Conservation (phyloP, 2,888 invertebrate genomes). For the Torymus texanus region DNA sequence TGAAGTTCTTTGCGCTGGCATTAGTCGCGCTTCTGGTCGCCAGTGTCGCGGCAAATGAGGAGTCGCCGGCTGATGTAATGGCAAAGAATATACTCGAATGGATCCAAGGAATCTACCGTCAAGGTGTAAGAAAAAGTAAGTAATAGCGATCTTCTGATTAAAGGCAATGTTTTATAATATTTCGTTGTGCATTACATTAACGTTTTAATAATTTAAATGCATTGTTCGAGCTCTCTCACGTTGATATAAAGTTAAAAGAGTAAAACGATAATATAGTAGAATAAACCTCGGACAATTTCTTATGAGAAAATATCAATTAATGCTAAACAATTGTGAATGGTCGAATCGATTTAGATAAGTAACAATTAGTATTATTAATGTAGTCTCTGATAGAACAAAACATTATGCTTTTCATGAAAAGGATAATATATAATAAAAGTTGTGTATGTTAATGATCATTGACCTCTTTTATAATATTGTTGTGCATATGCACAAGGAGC, state of each 20-base stretch:
- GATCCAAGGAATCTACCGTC: conserved; percentile 83
- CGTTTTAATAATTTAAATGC: too few species aligned
- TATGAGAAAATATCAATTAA: too few species aligned
- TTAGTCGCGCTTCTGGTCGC: conserved; percentile 41
- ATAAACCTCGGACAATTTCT: too few species aligned
- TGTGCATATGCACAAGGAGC: too few species aligned
- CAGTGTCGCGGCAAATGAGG: conserved; percentile 60
- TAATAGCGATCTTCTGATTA: conserved; percentile 37
- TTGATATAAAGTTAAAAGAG: too few species aligned
- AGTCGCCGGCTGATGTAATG: conserved; percentile 80
- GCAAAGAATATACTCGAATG: conserved; percentile 85
- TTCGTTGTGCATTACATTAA: too few species aligned
- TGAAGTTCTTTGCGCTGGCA: conserved; percentile 48
- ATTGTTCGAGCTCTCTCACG: too few species aligned
- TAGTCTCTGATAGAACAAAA: not conserved
- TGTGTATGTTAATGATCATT: too few species aligned
- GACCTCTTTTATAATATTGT: too few species aligned
- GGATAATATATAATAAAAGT: conserved; percentile 60
- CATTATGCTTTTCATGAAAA: not conserved
- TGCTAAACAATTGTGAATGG: too few species aligned
- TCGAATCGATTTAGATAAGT: not conserved
- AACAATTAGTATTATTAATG: conserved; percentile 66
- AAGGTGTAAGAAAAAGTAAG: conserved; percentile 78
- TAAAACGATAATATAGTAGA: too few species aligned
- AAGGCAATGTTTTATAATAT: too few species aligned